These are phyloP conservation scores for Sesia apiformis DNA, from an alignment of 2,888 invertebrate genomes.

Conservation along the genomic window DNA sequence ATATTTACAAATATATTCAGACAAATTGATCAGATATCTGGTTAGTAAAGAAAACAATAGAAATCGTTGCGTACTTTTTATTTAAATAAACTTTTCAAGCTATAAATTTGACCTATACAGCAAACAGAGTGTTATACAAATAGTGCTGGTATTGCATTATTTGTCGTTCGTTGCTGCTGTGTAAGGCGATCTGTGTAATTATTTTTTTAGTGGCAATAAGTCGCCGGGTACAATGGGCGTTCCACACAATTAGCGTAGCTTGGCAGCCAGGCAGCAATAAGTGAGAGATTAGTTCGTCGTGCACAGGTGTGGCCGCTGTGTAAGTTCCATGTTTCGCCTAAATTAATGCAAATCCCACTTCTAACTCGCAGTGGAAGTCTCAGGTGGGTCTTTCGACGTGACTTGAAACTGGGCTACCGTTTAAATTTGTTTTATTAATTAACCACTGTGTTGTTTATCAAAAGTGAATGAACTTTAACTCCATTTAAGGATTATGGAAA, in stretches of 20 bases:
- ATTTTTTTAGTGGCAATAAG: conserved; percentile 13
- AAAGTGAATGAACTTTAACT: no score
- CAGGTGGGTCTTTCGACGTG: background rate
- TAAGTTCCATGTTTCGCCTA: conserved; percentile 6
- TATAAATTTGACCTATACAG: background rate
- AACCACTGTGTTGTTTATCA: background rate
- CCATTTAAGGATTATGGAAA: no score
- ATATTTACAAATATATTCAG: no score
- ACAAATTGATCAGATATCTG: no score
- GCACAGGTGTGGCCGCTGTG: conserved; percentile 8
- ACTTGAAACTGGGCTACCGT: background rate
- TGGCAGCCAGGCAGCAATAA: conserved; percentile 12
- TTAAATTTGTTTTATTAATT: background rate
- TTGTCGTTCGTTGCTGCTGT: no score
- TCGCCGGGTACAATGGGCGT: conserved; percentile 9
- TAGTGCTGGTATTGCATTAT: no score
- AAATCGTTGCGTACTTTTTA: no score
- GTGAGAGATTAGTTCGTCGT: conserved; percentile 19
- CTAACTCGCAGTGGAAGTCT: background rate
- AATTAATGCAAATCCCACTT: conserved; percentile 10
- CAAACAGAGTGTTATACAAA: background rate
- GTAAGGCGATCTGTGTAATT: background rate
- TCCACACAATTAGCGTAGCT: conserved; percentile 4
- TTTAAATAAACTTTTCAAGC: background rate
- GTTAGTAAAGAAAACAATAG: no score